phyloP scores from a whole-genome alignment of 2,797 vertebrate species.

The Hemibagrus guttatus region DNA sequence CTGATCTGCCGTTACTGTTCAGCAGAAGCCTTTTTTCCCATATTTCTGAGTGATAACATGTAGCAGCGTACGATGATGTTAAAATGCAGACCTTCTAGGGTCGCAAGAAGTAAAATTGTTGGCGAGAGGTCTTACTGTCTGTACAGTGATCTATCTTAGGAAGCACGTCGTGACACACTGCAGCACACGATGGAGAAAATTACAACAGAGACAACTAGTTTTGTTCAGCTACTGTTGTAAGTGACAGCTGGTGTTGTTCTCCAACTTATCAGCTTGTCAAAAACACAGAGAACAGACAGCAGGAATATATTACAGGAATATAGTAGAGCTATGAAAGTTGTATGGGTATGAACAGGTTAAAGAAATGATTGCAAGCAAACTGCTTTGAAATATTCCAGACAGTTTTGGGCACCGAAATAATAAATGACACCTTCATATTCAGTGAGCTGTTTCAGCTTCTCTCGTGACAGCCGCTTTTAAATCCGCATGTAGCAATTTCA shows the following conservation, averaged over 20 bases:
- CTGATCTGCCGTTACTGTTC: too few species aligned
- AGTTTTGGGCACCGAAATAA: constrained; percentile 13
- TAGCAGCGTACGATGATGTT: not conserved
- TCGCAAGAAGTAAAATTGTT: not conserved
- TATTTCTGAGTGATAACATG: not conserved
- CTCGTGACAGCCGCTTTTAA: constrained; percentile 10
- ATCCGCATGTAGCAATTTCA: constrained; percentile 33
- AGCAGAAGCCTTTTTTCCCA: not conserved
- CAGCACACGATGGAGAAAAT: not conserved
- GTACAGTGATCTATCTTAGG: not conserved
- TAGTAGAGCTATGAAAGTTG: not conserved
- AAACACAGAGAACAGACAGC: not conserved
- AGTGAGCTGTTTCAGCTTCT: not conserved
- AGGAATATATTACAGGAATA: not conserved
- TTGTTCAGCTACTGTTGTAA: not conserved
- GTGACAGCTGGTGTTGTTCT: not conserved
- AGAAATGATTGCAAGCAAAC: constrained; percentile 9
- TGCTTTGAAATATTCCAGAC: constrained; percentile 11
- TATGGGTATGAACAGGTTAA: not conserved
- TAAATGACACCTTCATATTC: constrained; percentile 8
- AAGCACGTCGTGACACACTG: not conserved
- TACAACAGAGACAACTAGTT: not conserved
- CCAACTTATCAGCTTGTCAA: not conserved
- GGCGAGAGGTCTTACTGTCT: not conserved
- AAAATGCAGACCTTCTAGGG: not conserved